A percentile compares a stretch with the other conserved stretches of the same genome.
phyloP scores from a whole-genome alignment of 2,888 invertebrate genomes.

The Eupithecia exiguata region DNA sequence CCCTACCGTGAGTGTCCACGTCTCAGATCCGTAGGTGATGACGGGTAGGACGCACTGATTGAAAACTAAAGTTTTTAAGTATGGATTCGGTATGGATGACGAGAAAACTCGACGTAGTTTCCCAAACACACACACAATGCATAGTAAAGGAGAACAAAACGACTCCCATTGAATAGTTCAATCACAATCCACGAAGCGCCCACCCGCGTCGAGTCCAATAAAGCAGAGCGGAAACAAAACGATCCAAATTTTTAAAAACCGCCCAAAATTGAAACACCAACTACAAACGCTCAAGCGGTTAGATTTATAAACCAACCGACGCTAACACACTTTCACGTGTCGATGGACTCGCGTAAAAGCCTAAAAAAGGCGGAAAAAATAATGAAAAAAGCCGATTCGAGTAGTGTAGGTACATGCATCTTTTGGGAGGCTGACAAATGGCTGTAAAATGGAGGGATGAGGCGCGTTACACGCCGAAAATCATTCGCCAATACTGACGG shows the following conservation, averaged over 20 bases:
- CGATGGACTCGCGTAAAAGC: constrained; percentile 82
- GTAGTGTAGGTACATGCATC: constrained; percentile 73
- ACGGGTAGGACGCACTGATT: too few species aligned
- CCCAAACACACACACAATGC: too few species aligned
- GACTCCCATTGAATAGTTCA: not conserved
- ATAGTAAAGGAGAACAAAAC: not conserved
- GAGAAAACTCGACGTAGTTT: too few species aligned
- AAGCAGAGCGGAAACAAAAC: constrained; percentile 38
- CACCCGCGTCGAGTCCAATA: constrained; percentile 18
- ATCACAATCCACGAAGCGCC: constrained; percentile 16
- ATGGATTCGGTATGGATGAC: too few species aligned
- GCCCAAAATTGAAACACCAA: constrained; percentile 46
- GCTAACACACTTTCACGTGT: constrained; percentile 83
- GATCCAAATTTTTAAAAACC: constrained; percentile 57
- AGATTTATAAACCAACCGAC: constrained; percentile 79
- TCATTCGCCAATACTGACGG: constrained; percentile 82
- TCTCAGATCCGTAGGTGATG: too few species aligned
- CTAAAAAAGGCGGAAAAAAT: constrained; percentile 59
- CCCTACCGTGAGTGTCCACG: too few species aligned
- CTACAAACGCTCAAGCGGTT: constrained; percentile 59
- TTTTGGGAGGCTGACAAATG: constrained; percentile 82
- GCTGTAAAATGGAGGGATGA: constrained; percentile 77
- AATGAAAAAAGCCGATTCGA: constrained; percentile 55
- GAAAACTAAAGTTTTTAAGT: too few species aligned
- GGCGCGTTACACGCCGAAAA: constrained; percentile 71